Evolutionary conservation across 2,888 invertebrate genomes (phyloP).

Genomic region (Chymomyza caudatula): DNA sequence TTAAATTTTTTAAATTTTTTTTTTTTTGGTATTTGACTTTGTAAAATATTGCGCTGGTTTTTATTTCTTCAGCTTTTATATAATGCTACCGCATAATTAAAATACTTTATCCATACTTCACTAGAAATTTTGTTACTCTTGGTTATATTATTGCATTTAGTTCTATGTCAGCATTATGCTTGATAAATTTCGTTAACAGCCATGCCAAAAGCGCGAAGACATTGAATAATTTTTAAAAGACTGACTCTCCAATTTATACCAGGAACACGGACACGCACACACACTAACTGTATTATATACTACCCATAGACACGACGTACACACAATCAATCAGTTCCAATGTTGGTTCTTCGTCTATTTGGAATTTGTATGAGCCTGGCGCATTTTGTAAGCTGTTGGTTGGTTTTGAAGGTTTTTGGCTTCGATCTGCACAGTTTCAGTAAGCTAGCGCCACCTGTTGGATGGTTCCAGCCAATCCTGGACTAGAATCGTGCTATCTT

Average conservation of each 20-base stretch:
- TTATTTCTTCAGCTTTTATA: neutral
- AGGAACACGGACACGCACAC: neutral
- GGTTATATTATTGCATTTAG: neutral
- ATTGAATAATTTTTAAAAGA: neutral
- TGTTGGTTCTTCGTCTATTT: no score
- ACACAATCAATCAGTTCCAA: no score
- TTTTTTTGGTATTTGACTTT: neutral
- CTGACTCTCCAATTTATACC: neutral
- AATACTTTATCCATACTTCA: neutral
- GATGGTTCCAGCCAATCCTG: neutral
- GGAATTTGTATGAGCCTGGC: neutral
- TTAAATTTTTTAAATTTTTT: slow-evolving; percentile 6
- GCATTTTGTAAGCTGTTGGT: neutral
- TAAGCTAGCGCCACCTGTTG: neutral
- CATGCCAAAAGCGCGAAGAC: neutral
- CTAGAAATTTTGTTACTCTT: neutral
- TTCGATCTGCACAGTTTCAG: neutral
- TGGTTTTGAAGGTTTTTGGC: neutral
- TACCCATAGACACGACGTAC: no score
- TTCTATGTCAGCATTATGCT: neutral
- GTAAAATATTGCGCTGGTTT: neutral
- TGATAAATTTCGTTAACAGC: neutral
- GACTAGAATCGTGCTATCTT: neutral
- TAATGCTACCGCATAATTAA: slow-evolving; percentile 5
- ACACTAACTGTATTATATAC: neutral